These are phyloP conservation scores for Scolopax rusticola DNA, from an alignment of 2,797 vertebrate genomes.

Conservation along the genomic window DNA sequence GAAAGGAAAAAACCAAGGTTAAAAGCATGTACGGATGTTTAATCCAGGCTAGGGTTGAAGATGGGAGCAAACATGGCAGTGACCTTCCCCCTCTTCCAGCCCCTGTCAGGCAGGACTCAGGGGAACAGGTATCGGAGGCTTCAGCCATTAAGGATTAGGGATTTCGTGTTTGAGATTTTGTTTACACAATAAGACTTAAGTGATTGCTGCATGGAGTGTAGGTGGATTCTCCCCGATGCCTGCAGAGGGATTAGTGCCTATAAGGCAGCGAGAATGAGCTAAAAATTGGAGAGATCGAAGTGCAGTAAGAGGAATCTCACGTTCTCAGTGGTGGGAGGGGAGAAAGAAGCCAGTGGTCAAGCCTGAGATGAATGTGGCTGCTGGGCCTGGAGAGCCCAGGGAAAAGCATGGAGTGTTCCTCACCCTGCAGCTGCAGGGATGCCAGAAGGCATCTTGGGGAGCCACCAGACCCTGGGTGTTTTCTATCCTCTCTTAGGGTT, in stretches of 20 bases:
- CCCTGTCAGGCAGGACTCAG: not conserved
- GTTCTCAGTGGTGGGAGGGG: not conserved
- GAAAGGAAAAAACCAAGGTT: not conserved
- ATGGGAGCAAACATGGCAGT: not conserved
- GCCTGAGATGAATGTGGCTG: accelerated
- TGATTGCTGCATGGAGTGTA: conserved; percentile 58
- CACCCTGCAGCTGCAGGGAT: not conserved
- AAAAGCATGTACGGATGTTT: not conserved
- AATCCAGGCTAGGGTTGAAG: not conserved
- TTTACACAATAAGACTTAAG: conserved; percentile 67
- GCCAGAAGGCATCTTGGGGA: not conserved
- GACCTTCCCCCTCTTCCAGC: not conserved
- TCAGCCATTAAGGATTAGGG: conserved; percentile 32
- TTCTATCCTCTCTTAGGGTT: not conserved
- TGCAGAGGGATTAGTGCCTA: conserved; percentile 68
- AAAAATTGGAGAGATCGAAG: conserved; percentile 62
- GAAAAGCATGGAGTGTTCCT: not conserved
- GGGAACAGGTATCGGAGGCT: not conserved
- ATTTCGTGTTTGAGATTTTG: conserved; percentile 64
- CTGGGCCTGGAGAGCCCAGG: accelerated
- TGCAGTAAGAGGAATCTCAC: conserved; percentile 40
- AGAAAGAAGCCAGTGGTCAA: not conserved
- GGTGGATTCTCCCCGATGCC: conserved; percentile 66
- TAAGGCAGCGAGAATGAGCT: conserved; percentile 56
- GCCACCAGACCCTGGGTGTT: accelerated